These are phyloP conservation scores for Eretmochelys imbricata DNA, from an alignment of 2,113 vertebrate species.

Conservation along the genomic window DNA sequence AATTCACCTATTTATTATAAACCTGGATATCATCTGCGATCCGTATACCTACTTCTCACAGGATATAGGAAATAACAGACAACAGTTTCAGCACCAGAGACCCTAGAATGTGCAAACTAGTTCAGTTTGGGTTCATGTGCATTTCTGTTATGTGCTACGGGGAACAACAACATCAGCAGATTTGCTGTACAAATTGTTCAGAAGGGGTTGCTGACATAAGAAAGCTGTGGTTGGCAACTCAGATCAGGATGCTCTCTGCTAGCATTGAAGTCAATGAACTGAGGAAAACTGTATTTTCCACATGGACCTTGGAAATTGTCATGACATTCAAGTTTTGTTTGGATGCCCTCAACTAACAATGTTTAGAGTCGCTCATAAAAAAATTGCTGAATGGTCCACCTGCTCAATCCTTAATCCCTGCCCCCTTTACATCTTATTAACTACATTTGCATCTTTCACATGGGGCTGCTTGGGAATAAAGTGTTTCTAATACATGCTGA, in stretches of 20 bases:
- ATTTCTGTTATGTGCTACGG: not conserved
- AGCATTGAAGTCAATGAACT: not conserved
- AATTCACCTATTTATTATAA: not conserved
- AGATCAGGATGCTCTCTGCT: accelerated
- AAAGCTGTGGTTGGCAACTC: not conserved
- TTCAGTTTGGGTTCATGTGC: not conserved
- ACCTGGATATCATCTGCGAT: not conserved
- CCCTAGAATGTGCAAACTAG: accelerated
- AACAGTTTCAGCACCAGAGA: not conserved
- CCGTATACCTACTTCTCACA: not conserved
- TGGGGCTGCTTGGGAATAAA: not conserved
- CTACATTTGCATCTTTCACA: not conserved
- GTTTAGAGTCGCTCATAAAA: accelerated
- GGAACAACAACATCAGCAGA: not conserved
- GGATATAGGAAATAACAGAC: not conserved
- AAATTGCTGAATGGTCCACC: not conserved
- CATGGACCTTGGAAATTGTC: not conserved
- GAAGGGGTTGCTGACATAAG: not conserved
- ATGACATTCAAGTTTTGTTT: not conserved
- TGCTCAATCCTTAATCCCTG: accelerated
- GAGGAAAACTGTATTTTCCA: not conserved
- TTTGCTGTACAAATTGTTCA: not conserved
- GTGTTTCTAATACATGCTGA: not conserved
- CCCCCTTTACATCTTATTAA: not conserved
- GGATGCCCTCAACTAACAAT: not conserved